Evolutionary conservation across 1,140 invertebrate species (phyloP).

Genomic region (Aricia agestis): DNA sequence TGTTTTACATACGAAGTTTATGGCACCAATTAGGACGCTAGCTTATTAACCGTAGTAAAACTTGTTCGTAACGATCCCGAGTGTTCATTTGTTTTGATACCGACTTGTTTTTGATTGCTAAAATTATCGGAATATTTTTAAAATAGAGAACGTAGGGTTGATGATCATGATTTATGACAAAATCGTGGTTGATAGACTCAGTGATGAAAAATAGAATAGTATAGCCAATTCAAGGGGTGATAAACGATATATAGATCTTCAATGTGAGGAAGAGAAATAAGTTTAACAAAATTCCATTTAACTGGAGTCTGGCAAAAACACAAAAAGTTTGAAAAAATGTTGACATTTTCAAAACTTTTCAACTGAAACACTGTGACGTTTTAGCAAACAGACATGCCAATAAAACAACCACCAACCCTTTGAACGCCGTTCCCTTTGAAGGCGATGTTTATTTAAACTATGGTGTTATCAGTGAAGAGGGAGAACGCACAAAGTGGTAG

Average conservation of each 20-base stretch:
- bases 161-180: background rate
- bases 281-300: too few species aligned
- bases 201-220: background rate
- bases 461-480: background rate
- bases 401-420: background rate
- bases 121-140: slow-evolving; percentile 7
- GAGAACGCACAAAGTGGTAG: slow-evolving; percentile 17
- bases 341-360: background rate
- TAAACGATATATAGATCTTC: background rate
- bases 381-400: background rate
- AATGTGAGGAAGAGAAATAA: too few species aligned
- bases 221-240: background rate
- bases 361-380: background rate
- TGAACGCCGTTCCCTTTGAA: background rate
- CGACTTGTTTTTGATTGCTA: slow-evolving; percentile 31
- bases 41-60: slow-evolving; percentile 59
- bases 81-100: slow-evolving; percentile 45
- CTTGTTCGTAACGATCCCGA: slow-evolving; percentile 46
- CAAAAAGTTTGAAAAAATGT: background rate
- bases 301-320: too few species aligned
- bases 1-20: slow-evolving; percentile 64
- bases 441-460: background rate
- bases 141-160: background rate
- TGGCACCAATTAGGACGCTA: slow-evolving; percentile 55
- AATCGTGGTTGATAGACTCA: background rate